A percentile compares a stretch with the other conserved stretches of the same genome.
Evolutionary conservation across 2,797 vertebrate species (phyloP).

Genomic region (Crossoptilon crossoptilon): DNA sequence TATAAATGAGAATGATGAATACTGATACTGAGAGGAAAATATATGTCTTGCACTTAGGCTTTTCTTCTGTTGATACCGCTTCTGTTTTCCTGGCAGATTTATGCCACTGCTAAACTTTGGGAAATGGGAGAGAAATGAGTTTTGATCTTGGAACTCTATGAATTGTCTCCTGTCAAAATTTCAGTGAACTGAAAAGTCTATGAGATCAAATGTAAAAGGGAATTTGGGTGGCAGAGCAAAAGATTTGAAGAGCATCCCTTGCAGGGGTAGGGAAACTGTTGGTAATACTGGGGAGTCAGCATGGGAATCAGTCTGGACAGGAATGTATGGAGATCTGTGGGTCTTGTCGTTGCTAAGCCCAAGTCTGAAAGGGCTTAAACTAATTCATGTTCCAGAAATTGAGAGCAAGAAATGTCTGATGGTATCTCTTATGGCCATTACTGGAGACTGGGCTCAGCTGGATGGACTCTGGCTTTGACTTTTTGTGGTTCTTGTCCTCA

Average conservation of each 20-base stretch:
- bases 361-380: no score
- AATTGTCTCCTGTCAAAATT: rapidly evolving
- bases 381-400: rapidly evolving
- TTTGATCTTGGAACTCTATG: background rate
- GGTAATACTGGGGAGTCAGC: background rate
- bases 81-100: background rate
- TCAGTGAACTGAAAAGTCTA: no score
- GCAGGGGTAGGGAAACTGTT: background rate
- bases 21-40: background rate
- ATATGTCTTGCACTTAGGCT: background rate
- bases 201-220: background rate
- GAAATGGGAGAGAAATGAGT: background rate
- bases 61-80: background rate
- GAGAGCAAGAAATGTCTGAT: background rate
- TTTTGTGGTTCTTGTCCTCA: rapidly evolving
- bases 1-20: background rate
- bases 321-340: no score
- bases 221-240: background rate
- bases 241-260: background rate
- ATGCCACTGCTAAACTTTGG: background rate
- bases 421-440: rapidly evolving
- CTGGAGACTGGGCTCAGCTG: background rate
- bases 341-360: background rate
- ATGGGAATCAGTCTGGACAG: background rate
- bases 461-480: rapidly evolving